These are phyloP conservation scores for Andrena chrysosceles DNA, from an alignment of 2,888 invertebrate genomes.

Conservation along the genomic window DNA sequence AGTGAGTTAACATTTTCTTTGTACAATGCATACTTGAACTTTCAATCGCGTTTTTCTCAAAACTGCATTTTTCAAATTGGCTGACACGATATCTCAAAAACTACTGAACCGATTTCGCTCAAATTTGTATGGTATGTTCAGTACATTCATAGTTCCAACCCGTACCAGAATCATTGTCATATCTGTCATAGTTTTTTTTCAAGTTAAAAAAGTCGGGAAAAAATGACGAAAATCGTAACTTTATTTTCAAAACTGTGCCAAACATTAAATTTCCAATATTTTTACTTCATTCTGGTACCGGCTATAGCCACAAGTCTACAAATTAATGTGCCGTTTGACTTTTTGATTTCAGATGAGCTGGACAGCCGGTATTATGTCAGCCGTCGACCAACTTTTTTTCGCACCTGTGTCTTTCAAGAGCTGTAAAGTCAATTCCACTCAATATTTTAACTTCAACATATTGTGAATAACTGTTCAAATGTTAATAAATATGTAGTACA, in stretches of 20 bases:
- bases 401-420: neutral
- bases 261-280: slow-evolving; percentile 1
- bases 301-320: slow-evolving; percentile 3
- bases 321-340: neutral
- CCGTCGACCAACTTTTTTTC: neutral
- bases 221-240: slow-evolving; percentile 1
- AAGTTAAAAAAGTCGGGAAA: too few relatives aligned
- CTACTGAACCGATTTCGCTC: too few relatives aligned
- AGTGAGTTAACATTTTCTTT: too few relatives aligned
- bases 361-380: neutral
- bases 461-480: neutral
- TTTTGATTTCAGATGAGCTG: neutral
- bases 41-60: too few relatives aligned
- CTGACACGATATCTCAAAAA: too few relatives aligned
- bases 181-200: neutral
- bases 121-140: too few relatives aligned
- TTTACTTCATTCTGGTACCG: neutral
- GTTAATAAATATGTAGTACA: neutral
- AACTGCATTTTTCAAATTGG: too few relatives aligned
- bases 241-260: neutral
- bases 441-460: neutral
- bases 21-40: too few relatives aligned
- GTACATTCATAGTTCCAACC: too few relatives aligned
- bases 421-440: neutral
- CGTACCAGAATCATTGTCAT: neutral